phyloP scores from a whole-genome alignment of 2,113 vertebrate genomes.

The Gobius niger region DNA sequence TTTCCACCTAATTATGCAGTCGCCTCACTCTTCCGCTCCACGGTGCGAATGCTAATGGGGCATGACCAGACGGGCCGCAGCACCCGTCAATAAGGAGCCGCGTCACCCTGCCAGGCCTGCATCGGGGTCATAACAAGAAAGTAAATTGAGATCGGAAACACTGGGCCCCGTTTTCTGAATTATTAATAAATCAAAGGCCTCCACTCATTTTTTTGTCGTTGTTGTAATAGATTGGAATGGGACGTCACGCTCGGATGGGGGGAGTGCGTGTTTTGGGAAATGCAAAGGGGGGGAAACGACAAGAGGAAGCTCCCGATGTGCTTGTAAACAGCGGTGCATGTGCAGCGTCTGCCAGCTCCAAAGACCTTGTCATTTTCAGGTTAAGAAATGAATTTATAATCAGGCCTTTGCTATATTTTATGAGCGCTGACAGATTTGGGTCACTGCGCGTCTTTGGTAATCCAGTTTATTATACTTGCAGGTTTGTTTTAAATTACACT shows the following conservation, averaged over 20 bases:
- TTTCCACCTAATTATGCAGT: neutral
- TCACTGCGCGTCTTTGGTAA: constrained; percentile 53
- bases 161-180: neutral
- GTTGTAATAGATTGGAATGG: neutral
- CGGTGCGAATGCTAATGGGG: neutral
- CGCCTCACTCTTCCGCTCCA: neutral
- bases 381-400: constrained; percentile 61
- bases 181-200: constrained; percentile 3
- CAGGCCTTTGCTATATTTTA: constrained; percentile 5
- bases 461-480: constrained; percentile 10
- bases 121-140: neutral
- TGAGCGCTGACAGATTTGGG: constrained; percentile 62
- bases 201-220: constrained; percentile 3
- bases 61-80: neutral
- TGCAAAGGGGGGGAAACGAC: constrained; percentile 4
- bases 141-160: neutral
- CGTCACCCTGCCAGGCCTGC: neutral
- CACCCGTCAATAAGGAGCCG: neutral
- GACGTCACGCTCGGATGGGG: neutral
- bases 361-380: constrained; percentile 53
- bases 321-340: constrained; percentile 12
- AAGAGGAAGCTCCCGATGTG: neutral
- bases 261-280: neutral
- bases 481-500: neutral
- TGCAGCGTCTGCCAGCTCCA: constrained; percentile 13